Conservation (phyloP, 1,140 invertebrate species). For the Brachystomella parvula region DNA sequence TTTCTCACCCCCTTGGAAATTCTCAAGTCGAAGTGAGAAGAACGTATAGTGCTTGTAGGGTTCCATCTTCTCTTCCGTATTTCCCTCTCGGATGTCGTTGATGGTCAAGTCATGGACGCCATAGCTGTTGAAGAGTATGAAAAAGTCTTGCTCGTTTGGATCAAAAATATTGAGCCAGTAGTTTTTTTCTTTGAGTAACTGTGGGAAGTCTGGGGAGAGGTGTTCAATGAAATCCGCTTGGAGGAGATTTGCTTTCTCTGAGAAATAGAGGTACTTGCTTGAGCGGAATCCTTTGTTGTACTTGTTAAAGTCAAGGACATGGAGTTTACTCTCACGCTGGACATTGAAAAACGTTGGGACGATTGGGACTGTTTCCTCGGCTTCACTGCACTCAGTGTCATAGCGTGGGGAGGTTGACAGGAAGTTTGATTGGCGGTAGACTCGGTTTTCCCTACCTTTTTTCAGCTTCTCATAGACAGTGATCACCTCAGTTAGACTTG, state of each 20-base stretch:
- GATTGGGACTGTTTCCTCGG: slow-evolving; percentile 14
- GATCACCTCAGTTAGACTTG: slow-evolving; percentile 14
- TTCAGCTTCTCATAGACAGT: slow-evolving; percentile 20
- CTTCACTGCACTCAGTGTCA: slow-evolving; percentile 1
- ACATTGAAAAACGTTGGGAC: slow-evolving; percentile 4
- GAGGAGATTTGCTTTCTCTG: background rate
- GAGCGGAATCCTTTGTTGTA: background rate
- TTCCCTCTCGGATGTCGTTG: slow-evolving; percentile 13
- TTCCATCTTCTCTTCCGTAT: slow-evolving; percentile 21
- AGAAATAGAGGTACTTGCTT: slow-evolving; percentile 16
- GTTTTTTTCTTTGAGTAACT: slow-evolving; percentile 9
- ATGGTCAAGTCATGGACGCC: slow-evolving; percentile 16
- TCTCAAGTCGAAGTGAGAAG: slow-evolving; percentile 12
- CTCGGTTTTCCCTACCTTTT: slow-evolving; percentile 7
- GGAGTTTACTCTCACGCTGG: background rate
- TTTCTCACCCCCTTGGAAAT: background rate
- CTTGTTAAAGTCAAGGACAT: slow-evolving; percentile 17
- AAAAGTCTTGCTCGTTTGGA: slow-evolving; percentile 9
- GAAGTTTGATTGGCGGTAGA: background rate
- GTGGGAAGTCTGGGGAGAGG: background rate
- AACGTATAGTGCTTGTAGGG: slow-evolving; percentile 19
- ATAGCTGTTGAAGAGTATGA: slow-evolving; percentile 7
- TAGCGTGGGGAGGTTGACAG: background rate
- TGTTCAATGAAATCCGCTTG: background rate
- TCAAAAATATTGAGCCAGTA: slow-evolving; percentile 20